phyloP scores from a whole-genome alignment of 1,140 invertebrate species.

The Polyergus mexicanus region DNA sequence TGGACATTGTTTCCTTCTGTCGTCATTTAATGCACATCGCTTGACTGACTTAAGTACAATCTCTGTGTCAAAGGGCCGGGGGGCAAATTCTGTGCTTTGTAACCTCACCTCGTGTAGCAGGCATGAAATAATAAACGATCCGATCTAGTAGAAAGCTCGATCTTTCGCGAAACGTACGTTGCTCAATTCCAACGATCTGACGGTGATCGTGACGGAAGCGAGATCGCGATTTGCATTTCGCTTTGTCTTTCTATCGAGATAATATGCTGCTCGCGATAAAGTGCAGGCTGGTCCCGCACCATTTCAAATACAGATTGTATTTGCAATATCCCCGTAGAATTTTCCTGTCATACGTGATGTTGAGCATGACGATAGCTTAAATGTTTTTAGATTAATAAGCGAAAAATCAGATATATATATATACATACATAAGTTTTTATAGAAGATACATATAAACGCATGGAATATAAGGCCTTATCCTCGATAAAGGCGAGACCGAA shows the following conservation, averaged over 20 bases:
- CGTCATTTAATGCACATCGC: constrained; percentile 76
- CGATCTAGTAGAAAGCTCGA: neutral
- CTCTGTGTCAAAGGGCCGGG: constrained; percentile 64
- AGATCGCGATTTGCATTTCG: constrained; percentile 15
- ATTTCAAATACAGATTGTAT: constrained; percentile 25
- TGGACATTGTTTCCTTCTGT: constrained; percentile 73
- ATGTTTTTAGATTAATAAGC: constrained; percentile 44
- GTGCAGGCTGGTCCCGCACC: constrained; percentile 51
- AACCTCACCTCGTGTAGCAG: constrained; percentile 68
- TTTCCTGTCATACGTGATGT: constrained; percentile 31
- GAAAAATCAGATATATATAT: constrained; percentile 44
- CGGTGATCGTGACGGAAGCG: constrained; percentile 25
- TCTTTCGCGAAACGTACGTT: constrained; percentile 11
- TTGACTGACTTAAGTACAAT: constrained; percentile 79
- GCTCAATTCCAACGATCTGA: constrained; percentile 41
- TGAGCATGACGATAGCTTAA: constrained; percentile 54
- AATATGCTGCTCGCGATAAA: constrained; percentile 8
- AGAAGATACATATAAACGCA: constrained; percentile 22
- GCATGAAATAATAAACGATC: constrained; percentile 74
- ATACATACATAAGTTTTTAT: constrained; percentile 63
- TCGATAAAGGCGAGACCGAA: constrained; percentile 15
- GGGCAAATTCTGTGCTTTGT: constrained; percentile 71
- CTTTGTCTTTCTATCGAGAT: constrained; percentile 16
- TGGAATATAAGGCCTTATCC: constrained; percentile 51
- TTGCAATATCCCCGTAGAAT: neutral